Evolutionary conservation across 2,797 vertebrate species (phyloP).

Genomic region (Gastrophryne carolinensis): DNA sequence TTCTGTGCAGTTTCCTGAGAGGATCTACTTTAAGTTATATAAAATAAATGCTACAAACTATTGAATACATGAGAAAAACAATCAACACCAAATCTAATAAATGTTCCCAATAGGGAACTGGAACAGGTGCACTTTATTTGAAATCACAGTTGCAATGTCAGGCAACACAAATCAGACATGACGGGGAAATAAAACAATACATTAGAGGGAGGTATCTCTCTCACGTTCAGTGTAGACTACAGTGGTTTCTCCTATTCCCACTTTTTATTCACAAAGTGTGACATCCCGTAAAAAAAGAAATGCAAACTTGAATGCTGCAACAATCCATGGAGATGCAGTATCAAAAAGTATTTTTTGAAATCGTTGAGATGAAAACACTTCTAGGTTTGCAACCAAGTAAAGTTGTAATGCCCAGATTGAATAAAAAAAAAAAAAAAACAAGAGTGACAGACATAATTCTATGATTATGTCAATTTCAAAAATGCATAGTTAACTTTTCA

Average conservation of each 20-base stretch:
- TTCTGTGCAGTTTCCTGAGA: not conserved
- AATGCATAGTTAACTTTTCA: no score
- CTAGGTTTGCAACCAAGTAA: no score
- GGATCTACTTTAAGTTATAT: not conserved
- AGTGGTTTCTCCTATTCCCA: not conserved
- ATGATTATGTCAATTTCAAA: no score
- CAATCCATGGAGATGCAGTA: not conserved
- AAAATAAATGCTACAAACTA: no score
- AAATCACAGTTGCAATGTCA: slow-evolving; percentile 13
- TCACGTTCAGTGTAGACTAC: not conserved
- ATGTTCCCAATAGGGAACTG: not conserved
- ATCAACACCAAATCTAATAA: not conserved
- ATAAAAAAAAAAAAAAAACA: no score
- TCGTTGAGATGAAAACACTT: no score
- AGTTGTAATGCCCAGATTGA: no score
- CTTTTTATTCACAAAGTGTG: not conserved
- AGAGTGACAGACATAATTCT: no score
- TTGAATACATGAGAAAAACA: no score
- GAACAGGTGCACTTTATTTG: slow-evolving; percentile 23
- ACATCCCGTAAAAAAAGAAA: not conserved
- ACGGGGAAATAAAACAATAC: not conserved
- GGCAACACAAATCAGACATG: not conserved
- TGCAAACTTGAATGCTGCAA: not conserved
- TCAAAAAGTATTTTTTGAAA: no score
- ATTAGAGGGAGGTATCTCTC: not conserved